phyloP scores from a whole-genome alignment of 2,113 vertebrate genomes.

The Tapirus terrestris region DNA sequence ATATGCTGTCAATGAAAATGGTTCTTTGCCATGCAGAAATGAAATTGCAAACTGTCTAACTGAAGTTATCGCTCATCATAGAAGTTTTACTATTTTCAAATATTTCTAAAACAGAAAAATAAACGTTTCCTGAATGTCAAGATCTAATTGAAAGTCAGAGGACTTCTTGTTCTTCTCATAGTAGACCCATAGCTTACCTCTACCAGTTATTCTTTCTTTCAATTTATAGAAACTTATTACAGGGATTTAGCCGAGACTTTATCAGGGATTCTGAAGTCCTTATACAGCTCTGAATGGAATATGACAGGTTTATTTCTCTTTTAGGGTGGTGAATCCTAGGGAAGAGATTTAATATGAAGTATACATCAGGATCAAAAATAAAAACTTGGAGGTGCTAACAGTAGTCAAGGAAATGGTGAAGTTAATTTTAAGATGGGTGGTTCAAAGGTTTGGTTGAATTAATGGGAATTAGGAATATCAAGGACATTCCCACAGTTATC shows the following conservation, averaged over 20 bases:
- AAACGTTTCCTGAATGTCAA: background rate
- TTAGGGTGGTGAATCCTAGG: too few relatives aligned
- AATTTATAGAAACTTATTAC: background rate
- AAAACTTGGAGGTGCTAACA: too few relatives aligned
- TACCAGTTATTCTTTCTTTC: background rate
- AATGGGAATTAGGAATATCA: too few relatives aligned
- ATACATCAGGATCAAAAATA: too few relatives aligned
- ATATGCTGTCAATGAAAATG: background rate
- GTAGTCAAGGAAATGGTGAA: too few relatives aligned
- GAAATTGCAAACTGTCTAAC: background rate
- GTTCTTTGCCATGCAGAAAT: background rate
- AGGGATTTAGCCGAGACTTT: background rate
- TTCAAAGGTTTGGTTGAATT: too few relatives aligned
- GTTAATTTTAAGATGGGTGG: too few relatives aligned
- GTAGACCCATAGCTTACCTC: background rate
- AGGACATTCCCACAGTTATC: too few relatives aligned
- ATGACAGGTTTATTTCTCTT: background rate
- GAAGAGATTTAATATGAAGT: too few relatives aligned
- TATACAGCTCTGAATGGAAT: background rate
- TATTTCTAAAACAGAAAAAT: background rate
- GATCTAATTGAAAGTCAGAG: too few relatives aligned
- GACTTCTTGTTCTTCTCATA: background rate
- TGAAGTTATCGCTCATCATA: background rate
- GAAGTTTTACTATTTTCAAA: background rate
- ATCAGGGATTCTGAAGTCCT: background rate